phyloP scores from a whole-genome alignment of 2,888 invertebrate genomes.

The Volucella inanis region DNA sequence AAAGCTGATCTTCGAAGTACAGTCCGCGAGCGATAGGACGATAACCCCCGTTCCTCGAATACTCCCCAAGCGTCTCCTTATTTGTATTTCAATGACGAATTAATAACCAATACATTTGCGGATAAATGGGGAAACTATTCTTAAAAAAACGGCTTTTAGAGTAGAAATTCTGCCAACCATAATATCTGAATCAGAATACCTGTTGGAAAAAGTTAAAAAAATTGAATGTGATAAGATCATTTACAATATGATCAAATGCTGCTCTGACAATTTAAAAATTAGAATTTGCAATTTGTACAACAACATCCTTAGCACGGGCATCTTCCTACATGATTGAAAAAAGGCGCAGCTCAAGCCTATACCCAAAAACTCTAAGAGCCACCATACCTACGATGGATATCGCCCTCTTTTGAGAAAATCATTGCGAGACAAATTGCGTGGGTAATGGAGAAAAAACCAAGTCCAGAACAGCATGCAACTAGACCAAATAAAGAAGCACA shows the following conservation, averaged over 20 bases:
- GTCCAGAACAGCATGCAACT: conserved; percentile 12
- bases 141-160: too few species aligned
- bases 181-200: background rate
- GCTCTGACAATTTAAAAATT: conserved; percentile 1
- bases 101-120: conserved; percentile 12
- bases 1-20: conserved; percentile 24
- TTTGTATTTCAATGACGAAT: background rate
- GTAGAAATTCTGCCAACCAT: background rate
- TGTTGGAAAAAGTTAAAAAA: background rate
- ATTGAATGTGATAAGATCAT: conserved; percentile 9
- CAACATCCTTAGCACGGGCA: too few species aligned
- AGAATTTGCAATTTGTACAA: too few species aligned
- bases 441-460: conserved; percentile 2
- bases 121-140: conserved; percentile 27
- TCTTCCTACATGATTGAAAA: too few species aligned
- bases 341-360: too few species aligned
- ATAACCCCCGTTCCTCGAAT: conserved; percentile 10
- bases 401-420: too few species aligned
- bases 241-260: conserved; percentile 18
- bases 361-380: too few species aligned
- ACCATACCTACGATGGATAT: too few species aligned
- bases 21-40: too few species aligned
- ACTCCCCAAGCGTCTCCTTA: background rate
- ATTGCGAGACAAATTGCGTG: too few species aligned
- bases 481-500: conserved; percentile 5